Percentiles rank a stretch among this genome's conserved stretches.
These are phyloP conservation scores for Laodelphax striatellus DNA, from an alignment of 1,140 invertebrate genomes.

Conservation along the genomic window DNA sequence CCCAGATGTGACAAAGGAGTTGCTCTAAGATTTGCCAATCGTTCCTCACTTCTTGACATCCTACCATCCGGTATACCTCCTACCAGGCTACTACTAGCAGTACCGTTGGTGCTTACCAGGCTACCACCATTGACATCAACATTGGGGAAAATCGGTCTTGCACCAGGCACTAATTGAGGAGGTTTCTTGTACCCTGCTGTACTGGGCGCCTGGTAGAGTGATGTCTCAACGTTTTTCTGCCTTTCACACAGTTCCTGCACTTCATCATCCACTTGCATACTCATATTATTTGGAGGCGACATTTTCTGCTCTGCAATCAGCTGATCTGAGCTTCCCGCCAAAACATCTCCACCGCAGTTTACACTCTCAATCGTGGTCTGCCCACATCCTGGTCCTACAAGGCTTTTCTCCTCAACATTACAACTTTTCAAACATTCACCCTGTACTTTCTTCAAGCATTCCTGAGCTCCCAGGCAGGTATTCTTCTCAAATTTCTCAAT, in stretches of 20 bases:
- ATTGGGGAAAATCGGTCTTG: slow-evolving; percentile 25
- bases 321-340: no score
- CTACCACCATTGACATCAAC: neutral
- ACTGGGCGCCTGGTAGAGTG: slow-evolving; percentile 6
- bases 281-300: neutral
- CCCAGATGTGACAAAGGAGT: neutral
- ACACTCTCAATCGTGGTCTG: no score
- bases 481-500: no score
- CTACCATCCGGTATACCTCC: neutral
- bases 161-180: slow-evolving; percentile 30
- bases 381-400: no score
- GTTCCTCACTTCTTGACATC: neutral
- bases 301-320: no score
- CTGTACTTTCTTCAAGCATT: no score
- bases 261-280: slow-evolving; percentile 15
- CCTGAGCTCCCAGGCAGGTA: no score
- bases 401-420: no score
- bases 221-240: neutral
- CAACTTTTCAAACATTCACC: no score
- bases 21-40: neutral
- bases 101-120: neutral
- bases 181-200: slow-evolving; percentile 27
- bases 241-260: slow-evolving; percentile 19
- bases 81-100: neutral
- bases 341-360: no score